Percentiles rank a stretch among this genome's conserved stretches.
Conservation (phyloP, 2,113 vertebrate genomes). For the Oncorhynchus clarkii region DNA sequence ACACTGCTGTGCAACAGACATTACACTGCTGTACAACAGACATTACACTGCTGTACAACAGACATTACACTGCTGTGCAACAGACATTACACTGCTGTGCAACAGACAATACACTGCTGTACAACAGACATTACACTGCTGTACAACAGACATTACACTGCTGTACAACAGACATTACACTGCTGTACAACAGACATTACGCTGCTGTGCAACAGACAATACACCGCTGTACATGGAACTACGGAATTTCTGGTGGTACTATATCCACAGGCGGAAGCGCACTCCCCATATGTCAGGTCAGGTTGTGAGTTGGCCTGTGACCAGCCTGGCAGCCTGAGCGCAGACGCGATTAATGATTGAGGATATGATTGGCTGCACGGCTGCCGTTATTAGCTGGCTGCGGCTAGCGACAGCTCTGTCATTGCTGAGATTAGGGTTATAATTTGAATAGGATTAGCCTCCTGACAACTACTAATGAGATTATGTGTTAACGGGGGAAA, state of each 20-base stretch:
- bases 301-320: not conserved
- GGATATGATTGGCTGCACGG: conserved; percentile 1
- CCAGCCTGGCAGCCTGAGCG: not conserved
- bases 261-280: not conserved
- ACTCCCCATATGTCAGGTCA: not conserved
- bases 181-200: too few relatives aligned
- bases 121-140: too few relatives aligned
- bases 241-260: not conserved
- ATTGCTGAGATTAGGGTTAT: conserved; percentile 27
- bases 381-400: conserved; percentile 16
- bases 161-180: too few relatives aligned
- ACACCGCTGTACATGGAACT: too few relatives aligned
- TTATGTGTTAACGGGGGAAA: not conserved
- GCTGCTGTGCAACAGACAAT: too few relatives aligned
- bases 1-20: too few relatives aligned
- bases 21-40: too few relatives aligned
- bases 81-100: too few relatives aligned
- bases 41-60: too few relatives aligned
- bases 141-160: too few relatives aligned
- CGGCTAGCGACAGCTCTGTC: conserved; percentile 7
- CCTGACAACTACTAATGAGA: conserved; percentile 23
- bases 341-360: not conserved
- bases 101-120: too few relatives aligned
- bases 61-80: too few relatives aligned
- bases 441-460: conserved; percentile 31